Base-by-base conservation (phyloP, 1,140 invertebrate genomes). In the Rhyzopertha dominica region DNA sequence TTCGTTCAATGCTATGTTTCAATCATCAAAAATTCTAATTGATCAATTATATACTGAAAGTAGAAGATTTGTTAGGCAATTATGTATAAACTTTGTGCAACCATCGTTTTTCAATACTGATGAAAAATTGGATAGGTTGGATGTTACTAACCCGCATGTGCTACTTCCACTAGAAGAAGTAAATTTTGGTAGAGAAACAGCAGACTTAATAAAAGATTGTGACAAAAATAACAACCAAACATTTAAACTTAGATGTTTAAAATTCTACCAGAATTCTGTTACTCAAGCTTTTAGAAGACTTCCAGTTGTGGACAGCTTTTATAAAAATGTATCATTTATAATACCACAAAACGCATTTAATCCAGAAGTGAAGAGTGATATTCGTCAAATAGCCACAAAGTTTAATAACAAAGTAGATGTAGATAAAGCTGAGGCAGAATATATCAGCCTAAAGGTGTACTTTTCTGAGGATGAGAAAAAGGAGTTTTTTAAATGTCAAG, bases 201-300 rank as follows among this genome's bases (percentile, higher is more conserved):
- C n/a, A n/a, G n/a, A n/a, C n/a, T n/a, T n/a, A n/a, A n/a, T 43
- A 13, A 22, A 24, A 16, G 10, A 10, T 12, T 24, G 17, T 17
- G 41, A 36, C 14, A 43, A 43, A 4, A 13, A 19, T 13, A n/a
- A 38, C 19, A 25, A 25, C n/a, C n/a, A 43, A 10, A 29, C 36
- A 35, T 43, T 43, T 43, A 12, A 14, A 4, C 4, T 30, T 38
- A 43, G 16, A 26, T 43, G 42, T 40, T 24, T 43, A 5, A 36
- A 25, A 25, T 43, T 43, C 24, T 43, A 43, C 22, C 32, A 43
- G 37, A 43, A 43, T 19, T 29, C 42, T 18, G 31, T 25, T 5
- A n/a, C 30, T 14, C 10, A 43, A 13, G 19, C 32, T 19, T 20
- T 43, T 38, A 43, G 16, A 14, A 17, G 42, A 43, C 36, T 43